These are phyloP conservation scores for Cheilosia impressa DNA, from an alignment of 2,888 invertebrate species.

Conservation along the genomic window DNA sequence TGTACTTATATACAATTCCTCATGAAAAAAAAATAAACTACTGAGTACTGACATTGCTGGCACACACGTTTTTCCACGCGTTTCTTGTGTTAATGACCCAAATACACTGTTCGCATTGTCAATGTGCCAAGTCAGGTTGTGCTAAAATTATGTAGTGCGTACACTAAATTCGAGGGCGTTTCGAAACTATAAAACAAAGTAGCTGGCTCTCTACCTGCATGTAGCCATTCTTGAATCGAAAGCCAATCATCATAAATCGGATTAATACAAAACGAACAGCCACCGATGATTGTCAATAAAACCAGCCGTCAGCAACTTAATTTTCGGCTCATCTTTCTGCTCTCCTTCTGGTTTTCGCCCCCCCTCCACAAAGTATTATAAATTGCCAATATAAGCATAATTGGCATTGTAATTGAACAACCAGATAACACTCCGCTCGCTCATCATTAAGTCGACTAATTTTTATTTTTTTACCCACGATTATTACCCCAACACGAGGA, in stretches of 20 bases:
- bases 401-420: conserved; percentile 72
- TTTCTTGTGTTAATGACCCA: conserved; percentile 7
- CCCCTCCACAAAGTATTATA: conserved; percentile 14
- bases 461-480: conserved; percentile 48
- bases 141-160: neutral
- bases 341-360: neutral
- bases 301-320: conserved; percentile 36
- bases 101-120: neutral
- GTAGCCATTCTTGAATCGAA: neutral
- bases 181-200: neutral
- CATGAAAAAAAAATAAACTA: neutral
- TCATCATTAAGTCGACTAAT: conserved; percentile 39
- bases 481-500: conserved; percentile 36
- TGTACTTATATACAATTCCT: no score
- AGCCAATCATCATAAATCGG: conserved; percentile 10
- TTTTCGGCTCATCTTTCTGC: conserved; percentile 18
- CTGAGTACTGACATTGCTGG: neutral
- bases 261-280: neutral
- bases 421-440: conserved; percentile 51
- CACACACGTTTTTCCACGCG: no score
- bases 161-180: neutral
- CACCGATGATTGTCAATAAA: conserved; percentile 16
- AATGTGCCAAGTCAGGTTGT: conserved; percentile 1
- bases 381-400: conserved; percentile 73
- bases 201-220: neutral